Conservation (phyloP, 2,888 invertebrate species). For the Empis stercorea region DNA sequence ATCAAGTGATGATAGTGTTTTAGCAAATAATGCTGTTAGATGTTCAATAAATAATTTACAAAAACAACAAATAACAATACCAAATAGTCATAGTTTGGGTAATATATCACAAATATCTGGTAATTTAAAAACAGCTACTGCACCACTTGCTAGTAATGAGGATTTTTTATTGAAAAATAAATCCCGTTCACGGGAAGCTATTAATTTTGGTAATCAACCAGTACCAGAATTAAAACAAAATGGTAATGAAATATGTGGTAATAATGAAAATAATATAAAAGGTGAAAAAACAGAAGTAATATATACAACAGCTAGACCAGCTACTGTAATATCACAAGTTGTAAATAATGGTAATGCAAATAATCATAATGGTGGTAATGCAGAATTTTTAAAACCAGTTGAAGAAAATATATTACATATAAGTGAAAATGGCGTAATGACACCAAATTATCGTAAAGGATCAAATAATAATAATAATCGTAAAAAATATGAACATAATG, state of each 20-base stretch:
- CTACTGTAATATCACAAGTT: conserved; percentile 45
- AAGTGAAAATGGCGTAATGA: conserved; percentile 38
- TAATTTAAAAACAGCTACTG: conserved; percentile 11
- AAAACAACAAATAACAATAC: conserved; percentile 14
- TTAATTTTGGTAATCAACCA: conserved; percentile 23
- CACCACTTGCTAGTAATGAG: conserved; percentile 11
- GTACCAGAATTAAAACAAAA: conserved; percentile 17
- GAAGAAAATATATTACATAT: conserved; percentile 14
- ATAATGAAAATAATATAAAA: not conserved
- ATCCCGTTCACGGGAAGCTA: conserved; percentile 18
- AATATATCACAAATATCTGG: conserved; percentile 17
- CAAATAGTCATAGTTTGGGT: conserved; percentile 17
- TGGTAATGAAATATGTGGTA: not conserved
- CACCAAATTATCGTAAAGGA: conserved; percentile 7
- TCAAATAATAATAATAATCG: conserved; percentile 2
- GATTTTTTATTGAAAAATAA: conserved; percentile 16
- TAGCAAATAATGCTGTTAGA: not conserved
- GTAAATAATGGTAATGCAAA: conserved; percentile 39
- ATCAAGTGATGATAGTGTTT: conserved; percentile 25
- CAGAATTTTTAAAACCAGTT: not conserved
- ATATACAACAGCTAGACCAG: conserved; percentile 50
- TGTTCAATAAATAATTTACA: conserved; percentile 14
- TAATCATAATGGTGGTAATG: not conserved
- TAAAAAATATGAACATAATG: conserved; percentile 9
- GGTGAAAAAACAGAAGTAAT: conserved; percentile 40